Percentiles rank a stretch among this genome's conserved stretches.
phyloP scores from a whole-genome alignment of 2,797 vertebrate genomes.

The Anabas testudineus region DNA sequence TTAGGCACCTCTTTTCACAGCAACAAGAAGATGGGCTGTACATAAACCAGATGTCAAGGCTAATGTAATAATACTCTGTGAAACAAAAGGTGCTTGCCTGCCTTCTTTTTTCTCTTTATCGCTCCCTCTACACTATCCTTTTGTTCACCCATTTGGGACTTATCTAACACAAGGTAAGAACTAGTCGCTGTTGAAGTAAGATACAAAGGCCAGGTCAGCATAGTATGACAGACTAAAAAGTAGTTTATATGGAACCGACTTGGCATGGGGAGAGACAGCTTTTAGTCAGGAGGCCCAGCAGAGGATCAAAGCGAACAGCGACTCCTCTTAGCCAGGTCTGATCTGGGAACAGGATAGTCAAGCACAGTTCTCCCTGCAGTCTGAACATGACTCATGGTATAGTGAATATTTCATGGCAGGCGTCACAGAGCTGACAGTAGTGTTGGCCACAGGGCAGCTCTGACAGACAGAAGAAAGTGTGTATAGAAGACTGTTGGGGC shows the following conservation, averaged over 20 bases:
- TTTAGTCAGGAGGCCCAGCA: conserved; percentile 55
- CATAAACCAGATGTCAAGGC: conserved; percentile 49
- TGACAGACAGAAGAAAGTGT: conserved; percentile 61
- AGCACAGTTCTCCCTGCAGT: conserved; percentile 57
- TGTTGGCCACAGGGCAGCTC: conserved; percentile 67
- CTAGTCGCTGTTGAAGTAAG: conserved; percentile 15
- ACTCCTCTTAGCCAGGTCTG: conserved; percentile 70
- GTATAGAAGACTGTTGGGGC: conserved; percentile 5
- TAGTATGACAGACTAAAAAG: conserved; percentile 19
- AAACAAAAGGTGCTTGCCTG: conserved; percentile 6
- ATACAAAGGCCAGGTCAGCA: conserved; percentile 1
- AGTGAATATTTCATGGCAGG: conserved; percentile 79
- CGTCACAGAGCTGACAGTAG: conserved; percentile 65
- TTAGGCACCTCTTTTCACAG: conserved; percentile 37
- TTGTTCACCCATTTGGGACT: conserved; percentile 5
- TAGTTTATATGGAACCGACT: conserved; percentile 24
- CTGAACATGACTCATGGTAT: conserved; percentile 70
- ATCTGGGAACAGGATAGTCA: conserved; percentile 64
- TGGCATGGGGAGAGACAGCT: conserved; percentile 42
- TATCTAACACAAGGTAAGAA: conserved; percentile 9
- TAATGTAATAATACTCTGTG: conserved; percentile 17
- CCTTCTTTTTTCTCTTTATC: background rate
- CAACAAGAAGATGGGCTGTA: conserved; percentile 22
- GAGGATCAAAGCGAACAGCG: conserved; percentile 71
- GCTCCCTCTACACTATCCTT: background rate